Evolutionary conservation across 92 coral and sea anemone species (phyloP), one percentile per base, ranked within the genome.

Genomic region (Pocillopora meandrina): DNA sequence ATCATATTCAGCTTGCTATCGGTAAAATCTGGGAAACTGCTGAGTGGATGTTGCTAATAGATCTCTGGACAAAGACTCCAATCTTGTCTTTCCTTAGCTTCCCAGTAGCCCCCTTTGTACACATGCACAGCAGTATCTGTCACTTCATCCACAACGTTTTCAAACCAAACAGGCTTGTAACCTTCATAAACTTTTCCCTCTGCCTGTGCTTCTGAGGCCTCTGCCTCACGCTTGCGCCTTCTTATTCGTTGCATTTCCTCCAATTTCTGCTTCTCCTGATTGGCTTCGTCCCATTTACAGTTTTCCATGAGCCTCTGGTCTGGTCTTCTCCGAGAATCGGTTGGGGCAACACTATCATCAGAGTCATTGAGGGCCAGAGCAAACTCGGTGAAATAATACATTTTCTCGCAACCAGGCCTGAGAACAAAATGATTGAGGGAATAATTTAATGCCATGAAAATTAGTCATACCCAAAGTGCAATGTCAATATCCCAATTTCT

Each of bases 41-140:
- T 52, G 4, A 18, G 62, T 65, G 72, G 64, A 49, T 61, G 72
- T 21, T 62, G 64, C 61, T 83, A 83, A 56, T 63, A 97, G 65
- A 96, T 94, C 92, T 97, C 99, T 20, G 99, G 99, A 52, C 91
- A 89, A 70, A 87, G 62, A 65, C 91, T 82, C 98, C 98, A 97
- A 74, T 97, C 99, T 10, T 84, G 82, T 74, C 92, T 95, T 82
- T 94, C 99, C 71, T 97, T 97, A 16, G 98, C 98, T 66, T 97
- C 99, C 99, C 99, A 97, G 67, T 97, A 97, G 18, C 99, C 99
- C 2, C 99, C 99, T 84, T 93, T 97, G 87, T 97, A 97, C 10
- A 97, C 99, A 83, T 94, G 98, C 77, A 97, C 82, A 36, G 91
- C 85, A 20, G 91, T 83, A 23, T 82, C 85, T 0, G 95, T 91